Percentiles rank a stretch among this genome's conserved stretches.
phyloP scores from a whole-genome alignment of 92 coral and sea anemone species.

The Isaurus tuberculatus region DNA sequence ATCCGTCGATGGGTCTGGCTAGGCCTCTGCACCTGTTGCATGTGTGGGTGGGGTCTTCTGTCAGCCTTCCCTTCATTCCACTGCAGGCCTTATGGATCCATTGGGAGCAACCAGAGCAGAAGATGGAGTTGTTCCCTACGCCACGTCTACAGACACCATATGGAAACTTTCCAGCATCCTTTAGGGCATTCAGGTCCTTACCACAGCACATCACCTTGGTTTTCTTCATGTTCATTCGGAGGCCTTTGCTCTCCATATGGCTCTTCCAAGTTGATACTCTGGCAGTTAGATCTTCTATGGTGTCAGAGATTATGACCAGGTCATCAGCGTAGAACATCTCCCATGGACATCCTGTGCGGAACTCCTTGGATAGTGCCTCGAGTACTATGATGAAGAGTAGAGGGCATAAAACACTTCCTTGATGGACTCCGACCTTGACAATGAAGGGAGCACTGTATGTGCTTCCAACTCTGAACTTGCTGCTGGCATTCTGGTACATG shows the following conservation, averaged over 20 bases:
- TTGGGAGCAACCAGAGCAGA: background rate
- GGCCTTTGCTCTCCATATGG: background rate
- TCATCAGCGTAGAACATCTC: background rate
- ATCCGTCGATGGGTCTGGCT: background rate
- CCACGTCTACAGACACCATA: background rate
- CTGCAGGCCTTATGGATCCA: background rate
- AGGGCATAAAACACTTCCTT: background rate
- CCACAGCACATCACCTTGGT: background rate
- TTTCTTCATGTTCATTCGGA: background rate
- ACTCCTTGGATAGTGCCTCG: background rate
- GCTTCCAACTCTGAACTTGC: background rate
- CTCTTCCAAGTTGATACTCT: background rate
- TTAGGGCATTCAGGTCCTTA: background rate
- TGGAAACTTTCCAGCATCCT: background rate
- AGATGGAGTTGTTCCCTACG: background rate
- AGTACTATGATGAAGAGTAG: background rate
- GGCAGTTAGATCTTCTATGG: background rate
- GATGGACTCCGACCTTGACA: background rate
- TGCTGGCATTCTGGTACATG: background rate
- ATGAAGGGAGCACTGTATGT: background rate
- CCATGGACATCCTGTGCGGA: background rate
- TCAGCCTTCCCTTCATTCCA: background rate
- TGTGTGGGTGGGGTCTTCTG: background rate
- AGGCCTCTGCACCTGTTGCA: background rate
- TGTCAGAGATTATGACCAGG: background rate